A percentile compares a stretch with the other conserved stretches of the same genome.
Evolutionary conservation across 2,888 invertebrate species (phyloP).

Genomic region (Philereme transversata): DNA sequence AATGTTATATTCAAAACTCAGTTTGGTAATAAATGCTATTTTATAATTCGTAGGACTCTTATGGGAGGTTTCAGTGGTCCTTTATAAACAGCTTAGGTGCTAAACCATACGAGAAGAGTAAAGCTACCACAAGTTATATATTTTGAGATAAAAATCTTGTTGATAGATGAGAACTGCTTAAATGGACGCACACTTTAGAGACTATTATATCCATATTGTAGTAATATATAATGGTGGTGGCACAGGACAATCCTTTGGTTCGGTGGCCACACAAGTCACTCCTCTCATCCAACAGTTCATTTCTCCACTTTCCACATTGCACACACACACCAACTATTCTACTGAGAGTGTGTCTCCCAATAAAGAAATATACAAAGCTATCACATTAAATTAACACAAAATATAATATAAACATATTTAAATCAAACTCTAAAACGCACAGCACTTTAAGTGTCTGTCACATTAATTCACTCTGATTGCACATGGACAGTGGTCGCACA

Average conservation of each 20-base stretch:
- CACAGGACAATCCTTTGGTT: constrained; percentile 44
- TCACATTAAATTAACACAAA: constrained; percentile 83
- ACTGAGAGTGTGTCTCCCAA: constrained; percentile 65
- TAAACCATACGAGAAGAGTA: constrained; percentile 47
- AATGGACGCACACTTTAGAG: constrained; percentile 47
- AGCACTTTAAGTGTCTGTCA: constrained; percentile 78
- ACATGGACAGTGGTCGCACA: constrained; percentile 65
- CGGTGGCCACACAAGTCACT: constrained; percentile 32
- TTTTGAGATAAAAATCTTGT: constrained; percentile 41
- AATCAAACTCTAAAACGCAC: constrained; percentile 72
- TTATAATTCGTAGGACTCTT: constrained; percentile 71
- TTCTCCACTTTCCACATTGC: constrained; percentile 42
- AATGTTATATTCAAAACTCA: constrained; percentile 78
- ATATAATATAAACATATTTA: constrained; percentile 81
- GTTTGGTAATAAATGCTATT: constrained; percentile 83
- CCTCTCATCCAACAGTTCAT: constrained; percentile 39
- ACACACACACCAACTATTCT: constrained; percentile 50
- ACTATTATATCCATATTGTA: constrained; percentile 44
- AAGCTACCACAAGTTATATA: constrained; percentile 44
- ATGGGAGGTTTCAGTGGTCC: constrained; percentile 69
- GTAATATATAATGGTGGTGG: constrained; percentile 44
- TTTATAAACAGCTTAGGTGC: constrained; percentile 69
- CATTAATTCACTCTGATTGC: constrained; percentile 78
- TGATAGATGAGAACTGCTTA: constrained; percentile 44
- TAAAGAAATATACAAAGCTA: constrained; percentile 82